Evolutionary conservation across 2,797 vertebrate species (phyloP), one percentile per base, ranked within the genome.

Genomic region (Dipus sagitta): DNA sequence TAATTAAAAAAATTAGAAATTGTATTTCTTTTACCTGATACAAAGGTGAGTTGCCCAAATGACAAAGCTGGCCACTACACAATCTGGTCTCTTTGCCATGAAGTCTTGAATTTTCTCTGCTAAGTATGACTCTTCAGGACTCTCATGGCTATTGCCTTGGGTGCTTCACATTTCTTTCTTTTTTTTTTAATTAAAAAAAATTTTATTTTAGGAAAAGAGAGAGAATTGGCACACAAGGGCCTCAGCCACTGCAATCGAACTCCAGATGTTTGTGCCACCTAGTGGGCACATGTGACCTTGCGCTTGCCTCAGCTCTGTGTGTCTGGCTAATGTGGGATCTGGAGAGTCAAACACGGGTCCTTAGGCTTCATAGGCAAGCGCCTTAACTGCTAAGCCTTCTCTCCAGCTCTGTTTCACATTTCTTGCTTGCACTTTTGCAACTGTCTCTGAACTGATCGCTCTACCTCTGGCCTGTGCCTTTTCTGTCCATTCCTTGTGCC

Each of bases 11-110:
- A 58, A 58, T 14, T 15, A 58, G 84, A 77, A 32, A 12, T 86
- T 68, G 42, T 38, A 32, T 88, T 74, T 32, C 67, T 92, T 89
- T 77, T 32, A 88, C 91, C 54, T 77, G 67, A 86, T 67, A 65
- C 54, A 76, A 79, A 79, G 72, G 71, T 28, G 18, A 47, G 65
- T 52, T 79, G 47, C 67, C 17, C 11, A 54, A 42, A 32, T 60
- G n/a, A 32, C 65, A 54, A 42, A 0, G 60, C 60, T 32, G 52
- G 60, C 70, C 4, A 34, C 47, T n/a, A 62, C 34, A 28, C 23
- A 88, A 15, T 86, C 21, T 3, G 1, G 34, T 68, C 38, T 74
- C 28, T 2, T 0, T 42, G 30, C 78, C 60, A 47, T 9, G 28
- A 23, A 6, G 47, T 30, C 67, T 30, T 70, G 62, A 2, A 32